Conservation (phyloP, 2,113 vertebrate species). For the Chloebia gouldiae region DNA sequence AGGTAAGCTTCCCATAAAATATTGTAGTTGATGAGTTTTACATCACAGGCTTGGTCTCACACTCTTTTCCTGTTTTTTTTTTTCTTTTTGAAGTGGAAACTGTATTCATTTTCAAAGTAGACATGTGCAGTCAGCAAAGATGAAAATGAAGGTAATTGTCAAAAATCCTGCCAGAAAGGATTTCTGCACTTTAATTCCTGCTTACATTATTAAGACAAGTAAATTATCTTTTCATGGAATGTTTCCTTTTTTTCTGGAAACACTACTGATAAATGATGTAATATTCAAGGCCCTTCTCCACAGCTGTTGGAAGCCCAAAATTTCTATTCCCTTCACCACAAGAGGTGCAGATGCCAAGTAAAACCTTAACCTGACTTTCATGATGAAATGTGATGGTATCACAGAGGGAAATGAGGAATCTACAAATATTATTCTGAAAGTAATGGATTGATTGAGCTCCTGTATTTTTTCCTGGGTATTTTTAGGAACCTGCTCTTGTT, state of each 20-base stretch:
- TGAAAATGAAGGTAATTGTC: slow-evolving; percentile 42
- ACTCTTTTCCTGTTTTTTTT: background rate
- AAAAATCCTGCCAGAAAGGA: slow-evolving; percentile 59
- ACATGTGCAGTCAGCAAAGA: background rate
- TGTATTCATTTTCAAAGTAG: slow-evolving; percentile 32
- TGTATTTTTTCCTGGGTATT: background rate
- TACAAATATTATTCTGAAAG: slow-evolving; percentile 30
- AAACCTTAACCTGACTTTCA: slow-evolving; percentile 44
- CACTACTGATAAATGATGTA: slow-evolving; percentile 36
- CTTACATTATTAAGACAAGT: slow-evolving; percentile 62
- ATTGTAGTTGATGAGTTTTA: background rate
- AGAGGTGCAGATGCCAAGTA: slow-evolving; percentile 22
- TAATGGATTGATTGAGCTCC: background rate
- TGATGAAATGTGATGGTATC: slow-evolving; percentile 41
- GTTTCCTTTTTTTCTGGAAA: slow-evolving; percentile 55
- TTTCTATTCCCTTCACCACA: slow-evolving; percentile 34
- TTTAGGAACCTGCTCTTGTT: slow-evolving; percentile 2
- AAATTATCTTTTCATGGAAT: slow-evolving; percentile 72
- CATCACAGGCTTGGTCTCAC: background rate
- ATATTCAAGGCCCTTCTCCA: slow-evolving; percentile 21
- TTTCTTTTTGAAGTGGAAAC: slow-evolving; percentile 44
- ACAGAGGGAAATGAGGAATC: slow-evolving; percentile 20
- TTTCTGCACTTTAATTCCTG: slow-evolving; percentile 59
- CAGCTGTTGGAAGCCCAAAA: slow-evolving; percentile 3
- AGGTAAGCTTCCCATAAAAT: slow-evolving; percentile 48